Evolutionary conservation across 2,797 vertebrate genomes (phyloP).

Genomic region (Ctenopoma multispine): DNA sequence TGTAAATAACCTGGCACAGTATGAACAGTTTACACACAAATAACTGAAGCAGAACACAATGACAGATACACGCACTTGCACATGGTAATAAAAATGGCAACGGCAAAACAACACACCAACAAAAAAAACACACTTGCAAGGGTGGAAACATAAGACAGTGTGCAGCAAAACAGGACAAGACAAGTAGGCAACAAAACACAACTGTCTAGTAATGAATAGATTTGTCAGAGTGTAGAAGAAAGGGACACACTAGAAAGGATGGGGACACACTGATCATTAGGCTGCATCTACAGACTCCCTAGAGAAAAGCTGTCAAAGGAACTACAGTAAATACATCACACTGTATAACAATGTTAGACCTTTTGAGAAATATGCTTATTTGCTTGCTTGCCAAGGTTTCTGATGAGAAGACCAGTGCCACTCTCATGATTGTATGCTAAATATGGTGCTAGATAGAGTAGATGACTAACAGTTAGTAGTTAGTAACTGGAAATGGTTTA

Average conservation of each 20-base stretch:
- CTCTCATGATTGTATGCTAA: not conserved
- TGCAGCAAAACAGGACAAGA: conserved; percentile 8
- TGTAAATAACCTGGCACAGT: not conserved
- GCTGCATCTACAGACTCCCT: not conserved
- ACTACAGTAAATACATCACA: not conserved
- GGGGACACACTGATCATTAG: not conserved
- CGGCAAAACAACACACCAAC: too few species aligned
- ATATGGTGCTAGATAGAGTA: not conserved
- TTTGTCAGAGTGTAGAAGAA: conserved; percentile 23
- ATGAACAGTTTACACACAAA: not conserved
- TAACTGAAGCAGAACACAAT: conserved; percentile 1
- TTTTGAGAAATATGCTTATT: not conserved
- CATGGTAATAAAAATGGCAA: not conserved
- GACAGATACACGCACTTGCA: not conserved
- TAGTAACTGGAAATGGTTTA: not conserved
- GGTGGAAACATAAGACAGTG: conserved; percentile 4
- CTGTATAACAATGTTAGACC: not conserved
- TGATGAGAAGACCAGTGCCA: not conserved
- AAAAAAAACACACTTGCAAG: conserved; percentile 2
- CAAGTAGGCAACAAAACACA: not conserved
- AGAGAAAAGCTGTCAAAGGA: not conserved
- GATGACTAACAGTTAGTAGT: not conserved
- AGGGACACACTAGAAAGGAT: not conserved
- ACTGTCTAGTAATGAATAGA: conserved; percentile 32
- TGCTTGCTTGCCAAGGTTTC: not conserved